phyloP scores from a whole-genome alignment of 2,797 vertebrate species.

The Xerus rutilus region DNA sequence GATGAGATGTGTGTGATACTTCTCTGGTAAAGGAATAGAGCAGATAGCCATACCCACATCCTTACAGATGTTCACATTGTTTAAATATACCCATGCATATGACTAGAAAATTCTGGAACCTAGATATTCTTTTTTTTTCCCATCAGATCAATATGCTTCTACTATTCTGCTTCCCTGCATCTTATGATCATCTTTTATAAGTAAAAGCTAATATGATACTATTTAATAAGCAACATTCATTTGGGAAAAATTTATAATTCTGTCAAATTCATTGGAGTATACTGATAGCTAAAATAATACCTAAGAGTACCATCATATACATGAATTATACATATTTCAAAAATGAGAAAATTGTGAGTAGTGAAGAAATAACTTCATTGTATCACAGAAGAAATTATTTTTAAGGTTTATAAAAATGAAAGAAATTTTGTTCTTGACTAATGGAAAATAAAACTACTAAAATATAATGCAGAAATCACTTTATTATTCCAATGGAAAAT shows the following conservation, averaged over 20 bases:
- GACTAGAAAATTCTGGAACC: background rate
- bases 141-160: background rate
- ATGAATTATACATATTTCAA: background rate
- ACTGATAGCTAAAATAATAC: slow-evolving; percentile 9
- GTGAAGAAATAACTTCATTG: background rate
- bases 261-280: background rate
- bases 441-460: background rate
- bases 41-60: background rate
- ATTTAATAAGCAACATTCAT: background rate
- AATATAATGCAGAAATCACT: background rate
- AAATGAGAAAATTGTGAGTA: background rate
- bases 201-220: slow-evolving; percentile 39
- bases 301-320: background rate
- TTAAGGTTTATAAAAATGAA: background rate
- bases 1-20: background rate
- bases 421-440: background rate
- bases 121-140: background rate
- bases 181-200: slow-evolving; percentile 22
- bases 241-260: slow-evolving; percentile 40
- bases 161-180: background rate
- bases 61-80: background rate
- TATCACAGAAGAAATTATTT: background rate
- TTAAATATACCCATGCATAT: background rate
- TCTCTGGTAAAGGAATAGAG: background rate
- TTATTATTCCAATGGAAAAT: background rate